These are phyloP conservation scores for Malurus elegans DNA, from an alignment of 2,113 vertebrate genomes.

Conservation along the genomic window DNA sequence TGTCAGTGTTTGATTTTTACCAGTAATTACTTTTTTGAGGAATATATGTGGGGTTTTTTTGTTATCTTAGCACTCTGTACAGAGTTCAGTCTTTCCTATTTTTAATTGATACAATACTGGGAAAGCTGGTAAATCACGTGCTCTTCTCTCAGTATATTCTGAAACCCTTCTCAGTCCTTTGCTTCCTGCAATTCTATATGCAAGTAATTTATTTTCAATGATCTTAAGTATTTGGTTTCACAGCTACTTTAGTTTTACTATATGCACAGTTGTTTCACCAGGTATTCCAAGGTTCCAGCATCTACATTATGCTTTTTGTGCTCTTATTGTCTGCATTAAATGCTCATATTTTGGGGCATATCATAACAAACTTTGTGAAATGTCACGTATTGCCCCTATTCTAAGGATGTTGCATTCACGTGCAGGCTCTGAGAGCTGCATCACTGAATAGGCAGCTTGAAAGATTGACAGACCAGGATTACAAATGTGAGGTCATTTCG, in stretches of 20 bases:
- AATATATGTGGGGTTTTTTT: neutral
- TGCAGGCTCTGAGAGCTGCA: rapidly evolving
- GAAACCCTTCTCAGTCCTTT: neutral
- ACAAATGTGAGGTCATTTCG: neutral
- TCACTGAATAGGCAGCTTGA: neutral
- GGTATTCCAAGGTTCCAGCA: neutral
- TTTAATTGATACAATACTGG: neutral
- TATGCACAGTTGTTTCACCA: neutral
- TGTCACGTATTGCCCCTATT: neutral
- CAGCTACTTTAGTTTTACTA: neutral
- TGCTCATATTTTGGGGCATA: neutral
- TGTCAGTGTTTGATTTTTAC: neutral
- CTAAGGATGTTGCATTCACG: neutral
- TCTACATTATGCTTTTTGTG: neutral
- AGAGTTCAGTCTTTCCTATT: neutral
- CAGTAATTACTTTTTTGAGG: neutral
- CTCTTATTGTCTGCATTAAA: neutral
- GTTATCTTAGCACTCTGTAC: neutral
- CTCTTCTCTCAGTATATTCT: neutral
- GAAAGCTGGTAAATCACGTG: neutral
- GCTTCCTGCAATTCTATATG: neutral
- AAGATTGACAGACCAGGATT: neutral
- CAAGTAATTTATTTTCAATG: neutral
- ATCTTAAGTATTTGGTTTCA: neutral
- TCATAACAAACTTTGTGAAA: neutral